Conservation (phyloP, 2,797 vertebrate species). For the Falco rusticolus region DNA sequence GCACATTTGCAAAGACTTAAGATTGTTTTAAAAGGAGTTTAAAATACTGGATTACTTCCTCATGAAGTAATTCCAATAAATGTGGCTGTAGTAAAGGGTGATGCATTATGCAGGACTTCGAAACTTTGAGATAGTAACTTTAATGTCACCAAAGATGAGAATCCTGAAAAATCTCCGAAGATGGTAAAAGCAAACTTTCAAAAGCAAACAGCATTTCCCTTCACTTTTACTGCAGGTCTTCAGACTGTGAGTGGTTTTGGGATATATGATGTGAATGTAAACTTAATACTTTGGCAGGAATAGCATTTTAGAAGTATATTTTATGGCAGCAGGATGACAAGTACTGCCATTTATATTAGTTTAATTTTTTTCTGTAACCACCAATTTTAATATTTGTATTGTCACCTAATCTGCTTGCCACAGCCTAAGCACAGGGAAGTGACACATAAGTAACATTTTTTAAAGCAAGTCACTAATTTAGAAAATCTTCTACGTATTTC, state of each 20-base stretch:
- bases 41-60: constrained; percentile 34
- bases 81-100: constrained; percentile 57
- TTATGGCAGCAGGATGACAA: constrained; percentile 31
- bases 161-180: constrained; percentile 36
- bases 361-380: constrained; percentile 22
- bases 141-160: constrained; percentile 62
- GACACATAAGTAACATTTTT: constrained; percentile 38
- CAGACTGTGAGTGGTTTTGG: not conserved
- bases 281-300: constrained; percentile 38
- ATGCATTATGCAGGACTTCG: not conserved
- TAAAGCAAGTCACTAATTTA: constrained; percentile 52
- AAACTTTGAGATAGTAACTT: constrained; percentile 26
- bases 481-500: constrained; percentile 32
- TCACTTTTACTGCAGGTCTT: constrained; percentile 34
- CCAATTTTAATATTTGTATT: not conserved
- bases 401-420: constrained; percentile 35
- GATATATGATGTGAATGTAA: constrained; percentile 61
- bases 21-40: constrained; percentile 49
- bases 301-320: constrained; percentile 26
- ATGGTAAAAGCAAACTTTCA: constrained; percentile 25
- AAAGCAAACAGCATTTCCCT: constrained; percentile 48
- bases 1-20: constrained; percentile 71
- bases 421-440: constrained; percentile 33
- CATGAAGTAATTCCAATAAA: not conserved
- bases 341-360: constrained; percentile 20